Base-by-base conservation (phyloP, 92 coral and sea anemone species). In the Chrysogorgia sp. region DNA sequence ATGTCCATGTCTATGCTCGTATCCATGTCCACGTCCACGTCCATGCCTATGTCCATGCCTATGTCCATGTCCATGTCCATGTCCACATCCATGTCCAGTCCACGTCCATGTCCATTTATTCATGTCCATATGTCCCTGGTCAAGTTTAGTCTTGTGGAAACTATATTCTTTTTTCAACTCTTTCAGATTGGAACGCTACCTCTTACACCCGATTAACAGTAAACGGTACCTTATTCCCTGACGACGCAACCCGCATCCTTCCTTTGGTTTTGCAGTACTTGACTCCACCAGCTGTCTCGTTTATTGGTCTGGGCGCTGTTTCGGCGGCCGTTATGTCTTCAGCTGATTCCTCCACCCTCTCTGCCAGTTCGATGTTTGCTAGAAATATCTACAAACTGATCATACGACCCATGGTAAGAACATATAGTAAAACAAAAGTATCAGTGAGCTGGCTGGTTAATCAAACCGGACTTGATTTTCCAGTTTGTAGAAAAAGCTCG, bases 271-370 rank as follows among this genome's bases (percentile, higher is more conserved):
- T 92, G 13, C 97, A 91, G 74, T 85, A 92, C 48, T 92, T 92
- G 40, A 92, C 97, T 7, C 97, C 97, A 10, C 80, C 88, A 25
- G 90, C 87, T 55, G 89, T 92, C 53, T 85, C 97, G 7, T 90
- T 90, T 81, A 77, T 92, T 68, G 97, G 97, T 2, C 87, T 92
- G 41, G 97, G 97, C 15, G 97, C 97, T n/a, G 89, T 92, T 33
- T 92, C 97, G 14, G 97, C 97, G 9, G 97, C 97, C 32, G 97
- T 92, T 60, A 92, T 92, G 97, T 92, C 97, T 2, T 92, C 97
- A 3, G 86, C 97, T 24, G 97, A 92, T 74, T 92, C 97, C 81
- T 90, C 94, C 61, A 83, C 88, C 40, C 86, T 92, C 69, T 92
- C 97, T 0, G 92, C 94, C 59, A 87, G 92, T 71, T 77, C 90